A percentile compares a stretch with the other conserved stretches of the same genome.
Evolutionary conservation across 2,888 invertebrate species (phyloP).

Genomic region (Tubiluchus corallicola): DNA sequence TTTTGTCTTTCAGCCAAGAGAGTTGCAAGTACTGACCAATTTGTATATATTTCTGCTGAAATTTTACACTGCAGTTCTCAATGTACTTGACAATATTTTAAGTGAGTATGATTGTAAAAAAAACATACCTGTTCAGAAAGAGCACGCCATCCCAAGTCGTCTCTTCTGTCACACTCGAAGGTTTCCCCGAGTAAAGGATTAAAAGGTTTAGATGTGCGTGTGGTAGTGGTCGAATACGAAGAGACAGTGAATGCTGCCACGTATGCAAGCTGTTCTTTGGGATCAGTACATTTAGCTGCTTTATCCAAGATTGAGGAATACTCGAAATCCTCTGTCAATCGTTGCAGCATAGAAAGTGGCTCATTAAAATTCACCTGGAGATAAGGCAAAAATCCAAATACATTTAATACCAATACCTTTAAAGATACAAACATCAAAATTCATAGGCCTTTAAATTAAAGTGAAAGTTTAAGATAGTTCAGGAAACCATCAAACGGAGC

Average conservation of each 20-base stretch:
- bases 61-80: no score
- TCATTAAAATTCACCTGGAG: slow-evolving; percentile 81
- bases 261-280: slow-evolving; percentile 79
- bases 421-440: no score
- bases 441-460: no score
- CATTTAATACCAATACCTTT: no score
- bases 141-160: slow-evolving; percentile 88
- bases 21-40: no score
- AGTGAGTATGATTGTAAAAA: no score
- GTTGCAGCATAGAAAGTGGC: slow-evolving; percentile 93
- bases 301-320: slow-evolving; percentile 74
- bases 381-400: no score
- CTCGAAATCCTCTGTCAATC: slow-evolving; percentile 93
- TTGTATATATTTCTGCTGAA: no score
- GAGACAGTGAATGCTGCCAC: slow-evolving; percentile 84
- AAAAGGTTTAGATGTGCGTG: slow-evolving; percentile 82
- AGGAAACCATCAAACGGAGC: no score
- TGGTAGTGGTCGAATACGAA: slow-evolving; percentile 33
- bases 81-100: no score
- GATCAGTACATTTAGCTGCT: slow-evolving; percentile 68
- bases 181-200: slow-evolving; percentile 93
- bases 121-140: slow-evolving; percentile 79
- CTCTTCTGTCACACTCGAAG: slow-evolving; percentile 83
- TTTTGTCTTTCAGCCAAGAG: no score
- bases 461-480: no score